A percentile compares a stretch with the other conserved stretches of the same genome.
Conservation (phyloP, 2,888 invertebrate genomes). For the Eristalinus sepulchralis region DNA sequence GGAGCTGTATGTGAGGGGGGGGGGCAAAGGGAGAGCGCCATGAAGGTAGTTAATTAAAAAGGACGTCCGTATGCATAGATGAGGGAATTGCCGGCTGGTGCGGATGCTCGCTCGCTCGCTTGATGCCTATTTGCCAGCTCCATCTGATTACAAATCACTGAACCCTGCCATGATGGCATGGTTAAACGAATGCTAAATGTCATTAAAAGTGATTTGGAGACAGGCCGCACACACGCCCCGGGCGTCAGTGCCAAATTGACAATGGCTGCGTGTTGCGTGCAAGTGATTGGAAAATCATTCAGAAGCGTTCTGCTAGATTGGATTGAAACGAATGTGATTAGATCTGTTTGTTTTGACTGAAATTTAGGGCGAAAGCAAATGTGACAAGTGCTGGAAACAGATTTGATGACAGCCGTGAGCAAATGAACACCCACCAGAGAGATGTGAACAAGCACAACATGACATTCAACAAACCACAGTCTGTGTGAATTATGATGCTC, state of each 20-base stretch:
- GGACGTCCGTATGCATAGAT: conserved; percentile 22
- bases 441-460: no score
- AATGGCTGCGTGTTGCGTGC: not conserved
- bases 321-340: not conserved
- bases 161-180: not conserved
- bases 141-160: conserved; percentile 22
- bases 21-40: not conserved
- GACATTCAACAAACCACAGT: no score
- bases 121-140: not conserved
- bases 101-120: no score
- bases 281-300: not conserved
- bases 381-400: not conserved
- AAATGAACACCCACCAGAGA: no score
- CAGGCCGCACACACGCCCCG: not conserved
- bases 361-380: no score
- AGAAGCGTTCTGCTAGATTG: not conserved
- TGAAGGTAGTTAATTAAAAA: conserved; percentile 34
- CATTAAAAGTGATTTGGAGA: not conserved
- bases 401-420: no score
- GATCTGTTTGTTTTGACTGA: not conserved
- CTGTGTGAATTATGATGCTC: no score
- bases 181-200: not conserved
- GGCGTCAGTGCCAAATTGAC: not conserved
- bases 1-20: not conserved
- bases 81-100: not conserved